Conservation (phyloP, 2,888 invertebrate species). For the Flexamia atlantica region DNA sequence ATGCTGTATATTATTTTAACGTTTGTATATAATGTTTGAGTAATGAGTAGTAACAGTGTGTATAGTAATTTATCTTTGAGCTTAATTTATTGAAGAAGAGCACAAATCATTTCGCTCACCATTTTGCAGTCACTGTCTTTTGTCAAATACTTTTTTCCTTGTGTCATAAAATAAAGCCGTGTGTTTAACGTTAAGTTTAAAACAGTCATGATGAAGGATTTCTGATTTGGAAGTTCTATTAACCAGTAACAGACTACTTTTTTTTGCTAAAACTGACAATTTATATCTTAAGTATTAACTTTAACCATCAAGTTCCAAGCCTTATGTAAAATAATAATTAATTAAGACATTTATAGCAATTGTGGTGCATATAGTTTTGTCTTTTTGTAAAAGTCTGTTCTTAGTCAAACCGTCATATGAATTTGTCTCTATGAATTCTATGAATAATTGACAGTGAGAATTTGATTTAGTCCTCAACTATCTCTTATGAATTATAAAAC, state of each 20-base stretch:
- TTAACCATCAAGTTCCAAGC: neutral
- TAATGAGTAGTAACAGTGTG: conserved; percentile 6
- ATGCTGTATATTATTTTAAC: neutral
- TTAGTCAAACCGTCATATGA: neutral
- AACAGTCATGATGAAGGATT: too few relatives aligned
- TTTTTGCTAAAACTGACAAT: too few relatives aligned
- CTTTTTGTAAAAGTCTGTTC: neutral
- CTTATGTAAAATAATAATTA: neutral
- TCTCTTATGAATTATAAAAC: too few relatives aligned
- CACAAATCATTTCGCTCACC: neutral
- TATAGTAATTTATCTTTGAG: conserved; percentile 1
- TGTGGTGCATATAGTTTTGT: neutral
- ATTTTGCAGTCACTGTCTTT: neutral
- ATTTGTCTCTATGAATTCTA: too few relatives aligned
- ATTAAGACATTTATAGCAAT: neutral
- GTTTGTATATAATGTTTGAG: neutral
- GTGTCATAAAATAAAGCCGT: too few relatives aligned
- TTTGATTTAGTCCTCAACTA: too few relatives aligned
- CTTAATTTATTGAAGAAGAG: conserved; percentile 4
- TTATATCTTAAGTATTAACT: too few relatives aligned
- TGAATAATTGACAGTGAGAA: too few relatives aligned
- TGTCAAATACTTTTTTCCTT: neutral
- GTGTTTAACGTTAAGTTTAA: too few relatives aligned
- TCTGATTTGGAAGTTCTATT: too few relatives aligned
- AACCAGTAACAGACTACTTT: neutral